phyloP scores from a whole-genome alignment of 2,113 vertebrate species.

The Sorex fumeus region DNA sequence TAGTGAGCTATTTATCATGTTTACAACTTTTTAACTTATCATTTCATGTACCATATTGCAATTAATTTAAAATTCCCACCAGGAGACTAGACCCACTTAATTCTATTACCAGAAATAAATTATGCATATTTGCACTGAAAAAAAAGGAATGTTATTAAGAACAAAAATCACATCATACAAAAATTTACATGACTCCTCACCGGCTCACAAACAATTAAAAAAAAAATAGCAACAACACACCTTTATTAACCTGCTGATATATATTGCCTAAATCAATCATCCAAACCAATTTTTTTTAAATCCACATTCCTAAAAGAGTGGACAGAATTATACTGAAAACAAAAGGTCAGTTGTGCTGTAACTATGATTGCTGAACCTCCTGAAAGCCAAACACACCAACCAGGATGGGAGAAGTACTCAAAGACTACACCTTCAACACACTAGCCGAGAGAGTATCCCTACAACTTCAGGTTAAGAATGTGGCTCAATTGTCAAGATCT shows the following conservation, averaged over 20 bases:
- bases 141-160: slow-evolving; percentile 37
- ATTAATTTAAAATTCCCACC: slow-evolving; percentile 46
- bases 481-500: neutral
- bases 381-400: slow-evolving; percentile 35
- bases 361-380: neutral
- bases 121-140: slow-evolving; percentile 46
- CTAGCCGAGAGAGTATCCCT: neutral
- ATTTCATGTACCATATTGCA: slow-evolving; percentile 29
- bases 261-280: slow-evolving; percentile 36
- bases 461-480: neutral
- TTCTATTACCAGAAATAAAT: slow-evolving; percentile 32
- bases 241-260: slow-evolving; percentile 16
- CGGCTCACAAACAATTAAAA: neutral
- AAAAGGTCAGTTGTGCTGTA: neutral
- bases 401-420: neutral
- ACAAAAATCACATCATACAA: slow-evolving; percentile 43
- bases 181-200: slow-evolving; percentile 25
- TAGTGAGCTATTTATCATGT: neutral
- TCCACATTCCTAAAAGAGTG: neutral
- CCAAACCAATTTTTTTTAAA: slow-evolving; percentile 17
- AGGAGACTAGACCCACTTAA: slow-evolving; percentile 6
- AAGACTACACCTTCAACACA: slow-evolving; percentile 1
- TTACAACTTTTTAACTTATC: slow-evolving; percentile 50
- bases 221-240: neutral
- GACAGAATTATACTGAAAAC: slow-evolving; percentile 35